phyloP scores from a whole-genome alignment of 2,113 vertebrate genomes.

The Loxodonta africana region DNA sequence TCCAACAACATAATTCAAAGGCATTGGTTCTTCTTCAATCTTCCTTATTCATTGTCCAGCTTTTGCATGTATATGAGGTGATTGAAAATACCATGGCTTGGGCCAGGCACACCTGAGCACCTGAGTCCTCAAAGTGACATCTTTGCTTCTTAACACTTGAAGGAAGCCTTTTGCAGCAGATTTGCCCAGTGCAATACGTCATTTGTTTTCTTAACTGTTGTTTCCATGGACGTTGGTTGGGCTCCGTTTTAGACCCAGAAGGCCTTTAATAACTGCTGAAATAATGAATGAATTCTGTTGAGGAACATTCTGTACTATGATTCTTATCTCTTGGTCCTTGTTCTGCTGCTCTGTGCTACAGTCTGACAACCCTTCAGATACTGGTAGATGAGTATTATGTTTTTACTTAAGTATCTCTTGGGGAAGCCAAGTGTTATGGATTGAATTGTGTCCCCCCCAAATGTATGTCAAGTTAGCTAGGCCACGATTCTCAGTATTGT shows the following conservation, averaged over 20 bases:
- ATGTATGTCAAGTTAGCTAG: too few relatives aligned
- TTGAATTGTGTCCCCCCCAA: too few relatives aligned
- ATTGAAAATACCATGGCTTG: background rate
- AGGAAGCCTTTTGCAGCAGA: background rate
- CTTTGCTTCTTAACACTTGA: background rate
- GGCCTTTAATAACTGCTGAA: background rate
- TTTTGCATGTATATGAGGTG: background rate
- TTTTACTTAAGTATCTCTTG: background rate
- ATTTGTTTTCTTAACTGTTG: background rate
- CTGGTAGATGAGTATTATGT: background rate
- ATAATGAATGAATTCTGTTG: background rate
- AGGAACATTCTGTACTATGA: background rate
- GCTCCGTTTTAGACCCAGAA: background rate
- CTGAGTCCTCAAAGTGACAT: background rate
- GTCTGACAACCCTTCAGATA: background rate
- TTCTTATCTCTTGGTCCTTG: background rate
- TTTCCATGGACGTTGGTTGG: background rate
- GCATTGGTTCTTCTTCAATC: background rate
- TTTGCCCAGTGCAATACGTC: background rate
- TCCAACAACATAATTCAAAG: background rate
- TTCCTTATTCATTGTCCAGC: background rate
- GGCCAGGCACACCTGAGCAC: background rate
- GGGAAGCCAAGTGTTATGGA: background rate
- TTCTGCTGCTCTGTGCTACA: background rate
- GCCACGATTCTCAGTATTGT: too few relatives aligned